Base-by-base conservation (phyloP, 2,888 invertebrate genomes). In the Euzetes globulus region DNA sequence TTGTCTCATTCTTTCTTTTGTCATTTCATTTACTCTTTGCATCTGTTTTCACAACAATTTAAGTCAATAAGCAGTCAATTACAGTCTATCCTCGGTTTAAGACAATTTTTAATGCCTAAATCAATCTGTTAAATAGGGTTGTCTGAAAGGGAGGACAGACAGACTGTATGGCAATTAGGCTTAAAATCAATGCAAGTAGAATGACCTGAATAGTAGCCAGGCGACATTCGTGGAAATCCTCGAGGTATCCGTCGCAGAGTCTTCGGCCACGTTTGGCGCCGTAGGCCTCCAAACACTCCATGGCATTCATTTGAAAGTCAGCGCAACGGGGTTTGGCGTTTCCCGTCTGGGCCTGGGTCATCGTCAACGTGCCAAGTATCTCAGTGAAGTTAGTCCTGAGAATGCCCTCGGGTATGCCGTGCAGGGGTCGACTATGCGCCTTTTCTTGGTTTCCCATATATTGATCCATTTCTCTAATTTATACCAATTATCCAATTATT, bases 231-330 rank as follows among this genome's bases (percentile, higher is more conserved):
- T 29, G 15, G 27, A 29, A 75, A 25, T 76, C 76, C 3, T 70
- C 52, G 19, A 75, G 37, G 41, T 47, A 75, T n/a, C 27, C 19
- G 25, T 65, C 22, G 27, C 76, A 76, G 17, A 58, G n/a, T 6
- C 19, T 19, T 11, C 33, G 17, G 27, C 75, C 72, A 25, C 70
- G 17, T 7, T 33, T 13, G 19, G 45, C 47, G 22, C 76, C 76
- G 70, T 76, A 76, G 15, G 75, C 76, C 41, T 76, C 76, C 9
- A 76, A 27, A 75, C 76, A 76, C 58, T 76, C 76, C 17, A 75
- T 7, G n/a, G 75, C 65, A 63, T 76, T 75, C 47, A 75, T 27
- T 41, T 76, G 75, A 13, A 76, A 63, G 27, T 76, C 76, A 27
- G 70, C 72, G 55, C 76, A 76, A 9, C 60, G 22, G 27, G 45